phyloP scores from a whole-genome alignment of 2,797 vertebrate genomes.

The Neopelma chrysocephalum region DNA sequence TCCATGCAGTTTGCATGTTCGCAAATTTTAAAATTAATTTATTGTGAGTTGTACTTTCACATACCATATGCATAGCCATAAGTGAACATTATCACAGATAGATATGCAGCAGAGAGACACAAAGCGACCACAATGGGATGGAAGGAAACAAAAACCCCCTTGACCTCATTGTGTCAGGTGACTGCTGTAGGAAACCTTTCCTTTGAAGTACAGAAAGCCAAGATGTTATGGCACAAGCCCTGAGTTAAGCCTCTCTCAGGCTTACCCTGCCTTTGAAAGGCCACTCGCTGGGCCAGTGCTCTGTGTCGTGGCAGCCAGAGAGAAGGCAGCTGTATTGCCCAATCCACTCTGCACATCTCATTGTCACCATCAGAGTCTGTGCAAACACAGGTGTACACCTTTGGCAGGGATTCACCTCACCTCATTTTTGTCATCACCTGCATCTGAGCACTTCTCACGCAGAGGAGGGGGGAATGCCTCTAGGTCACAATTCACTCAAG shows the following conservation, averaged over 20 bases:
- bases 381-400: background rate
- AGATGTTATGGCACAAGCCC: background rate
- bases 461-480: background rate
- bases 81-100: background rate
- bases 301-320: background rate
- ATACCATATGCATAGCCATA: background rate
- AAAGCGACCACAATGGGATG: background rate
- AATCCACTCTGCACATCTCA: background rate
- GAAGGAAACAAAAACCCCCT: background rate
- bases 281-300: background rate
- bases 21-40: background rate
- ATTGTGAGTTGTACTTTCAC: background rate
- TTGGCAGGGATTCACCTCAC: background rate
- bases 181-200: background rate
- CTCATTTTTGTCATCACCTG: background rate
- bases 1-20: background rate
- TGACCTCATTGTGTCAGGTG: background rate
- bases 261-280: background rate
- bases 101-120: background rate
- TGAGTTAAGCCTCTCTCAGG: background rate
- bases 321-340: background rate
- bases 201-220: background rate
- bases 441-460: background rate
- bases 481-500: background rate
- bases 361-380: background rate